Evolutionary conservation across 2,888 invertebrate species (phyloP).

Genomic region (Coleophora deauratella): DNA sequence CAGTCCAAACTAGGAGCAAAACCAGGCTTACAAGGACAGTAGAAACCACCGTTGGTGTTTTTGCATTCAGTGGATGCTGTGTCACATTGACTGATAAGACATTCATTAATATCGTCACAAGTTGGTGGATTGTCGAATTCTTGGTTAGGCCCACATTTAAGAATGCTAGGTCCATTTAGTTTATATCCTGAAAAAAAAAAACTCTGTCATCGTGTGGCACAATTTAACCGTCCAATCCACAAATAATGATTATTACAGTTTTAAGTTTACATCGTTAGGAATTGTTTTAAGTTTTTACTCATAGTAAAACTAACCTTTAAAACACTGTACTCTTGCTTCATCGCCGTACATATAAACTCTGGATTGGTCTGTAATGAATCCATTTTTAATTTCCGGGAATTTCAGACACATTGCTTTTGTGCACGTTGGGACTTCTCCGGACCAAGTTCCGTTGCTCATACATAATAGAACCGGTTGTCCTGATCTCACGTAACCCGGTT

Average conservation of each 20-base stretch:
- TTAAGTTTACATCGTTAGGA: background rate
- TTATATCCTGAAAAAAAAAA: constrained; percentile 78
- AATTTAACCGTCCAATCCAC: no score
- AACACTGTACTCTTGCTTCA: constrained; percentile 93
- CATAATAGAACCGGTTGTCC: constrained; percentile 93
- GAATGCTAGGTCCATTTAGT: constrained; percentile 86
- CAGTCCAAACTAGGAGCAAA: constrained; percentile 91
- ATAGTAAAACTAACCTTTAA: constrained; percentile 65
- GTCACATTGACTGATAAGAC: constrained; percentile 91
- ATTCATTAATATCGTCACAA: constrained; percentile 95
- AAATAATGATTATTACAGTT: background rate
- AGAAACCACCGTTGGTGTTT: constrained; percentile 91
- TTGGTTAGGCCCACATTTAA: constrained; percentile 89
- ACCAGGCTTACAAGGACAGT: constrained; percentile 89
- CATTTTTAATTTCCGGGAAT: constrained; percentile 88
- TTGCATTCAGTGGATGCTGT: constrained; percentile 91
- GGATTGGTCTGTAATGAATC: constrained; percentile 86
- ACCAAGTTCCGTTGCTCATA: constrained; percentile 97
- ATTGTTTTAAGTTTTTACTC: no score
- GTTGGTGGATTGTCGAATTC: constrained; percentile 87
- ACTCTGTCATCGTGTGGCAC: no score
- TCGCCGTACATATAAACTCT: constrained; percentile 89
- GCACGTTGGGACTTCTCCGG: constrained; percentile 91
- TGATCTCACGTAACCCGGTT: constrained; percentile 89
- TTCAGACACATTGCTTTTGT: constrained; percentile 82